Conservation (phyloP, 1,140 invertebrate species). For the Drosophila littoralis region DNA sequence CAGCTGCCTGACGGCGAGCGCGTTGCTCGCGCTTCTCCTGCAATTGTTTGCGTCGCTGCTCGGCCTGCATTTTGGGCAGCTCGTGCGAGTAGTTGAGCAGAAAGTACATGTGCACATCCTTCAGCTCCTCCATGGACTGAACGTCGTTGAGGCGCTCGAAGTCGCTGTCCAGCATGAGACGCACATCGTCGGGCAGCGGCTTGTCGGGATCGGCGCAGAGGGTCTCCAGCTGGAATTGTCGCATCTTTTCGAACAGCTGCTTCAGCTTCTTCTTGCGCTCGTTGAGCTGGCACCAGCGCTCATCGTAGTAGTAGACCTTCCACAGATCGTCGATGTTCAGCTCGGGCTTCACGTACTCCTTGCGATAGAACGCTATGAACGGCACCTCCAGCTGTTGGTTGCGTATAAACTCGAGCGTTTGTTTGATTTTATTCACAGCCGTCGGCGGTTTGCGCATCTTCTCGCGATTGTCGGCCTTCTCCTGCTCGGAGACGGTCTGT, state of each 20-base stretch:
- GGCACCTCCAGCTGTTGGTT: constrained; percentile 98
- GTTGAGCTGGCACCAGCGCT: constrained; percentile 97
- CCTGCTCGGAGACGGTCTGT: constrained; percentile 91
- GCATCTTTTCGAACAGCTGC: constrained; percentile 95
- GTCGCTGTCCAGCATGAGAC: constrained; percentile 94
- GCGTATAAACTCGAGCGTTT: constrained; percentile 97
- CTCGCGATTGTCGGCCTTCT: constrained; percentile 83
- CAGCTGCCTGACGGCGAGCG: constrained; percentile 85
- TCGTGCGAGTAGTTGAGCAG: constrained; percentile 96
- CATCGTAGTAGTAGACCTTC: constrained; percentile 98
- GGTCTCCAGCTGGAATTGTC: constrained; percentile 94
- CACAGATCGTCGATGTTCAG: constrained; percentile 98
- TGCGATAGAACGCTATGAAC: constrained; percentile 99
- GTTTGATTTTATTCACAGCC: constrained; percentile 94
- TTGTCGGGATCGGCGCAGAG: constrained; percentile 93
- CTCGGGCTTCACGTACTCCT: constrained; percentile 98
- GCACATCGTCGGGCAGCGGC: constrained; percentile 91
- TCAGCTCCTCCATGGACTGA: constrained; percentile 95
- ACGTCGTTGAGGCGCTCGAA: constrained; percentile 92
- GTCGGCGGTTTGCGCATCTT: constrained; percentile 82
- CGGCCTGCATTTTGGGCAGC: constrained; percentile 93
- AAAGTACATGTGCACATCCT: constrained; percentile 97
- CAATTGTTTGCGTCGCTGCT: constrained; percentile 87
- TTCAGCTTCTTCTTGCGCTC: constrained; percentile 94
- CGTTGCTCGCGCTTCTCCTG: constrained; percentile 86